Percentiles rank a stretch among this genome's conserved stretches.
Evolutionary conservation across 2,113 vertebrate species (phyloP).

Genomic region (Tetraodon nigroviridis): DNA sequence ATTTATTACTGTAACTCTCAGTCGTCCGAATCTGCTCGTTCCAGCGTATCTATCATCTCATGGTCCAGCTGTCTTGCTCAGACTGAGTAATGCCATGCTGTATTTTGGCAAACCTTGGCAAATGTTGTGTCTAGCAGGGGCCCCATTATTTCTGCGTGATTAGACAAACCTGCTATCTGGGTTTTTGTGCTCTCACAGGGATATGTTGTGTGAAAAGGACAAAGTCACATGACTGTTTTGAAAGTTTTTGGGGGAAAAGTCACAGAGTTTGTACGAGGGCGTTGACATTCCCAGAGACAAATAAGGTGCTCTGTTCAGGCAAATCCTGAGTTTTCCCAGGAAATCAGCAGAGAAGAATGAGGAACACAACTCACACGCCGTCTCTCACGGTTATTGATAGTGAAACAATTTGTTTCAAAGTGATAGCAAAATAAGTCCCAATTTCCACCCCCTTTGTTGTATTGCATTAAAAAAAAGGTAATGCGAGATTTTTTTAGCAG

Average conservation of each 20-base stretch:
- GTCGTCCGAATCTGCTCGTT: slow-evolving; percentile 29
- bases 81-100: slow-evolving; percentile 28
- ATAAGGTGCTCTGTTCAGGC: slow-evolving; percentile 2
- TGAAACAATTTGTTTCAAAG: background rate
- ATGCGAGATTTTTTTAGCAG: no score
- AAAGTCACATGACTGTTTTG: slow-evolving; percentile 37
- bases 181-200: slow-evolving; percentile 40
- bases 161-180: slow-evolving; percentile 26
- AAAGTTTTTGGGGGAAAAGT: slow-evolving; percentile 27
- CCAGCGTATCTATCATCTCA: slow-evolving; percentile 28
- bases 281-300: slow-evolving; percentile 51
- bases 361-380: no score
- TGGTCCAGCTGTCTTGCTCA: slow-evolving; percentile 3
- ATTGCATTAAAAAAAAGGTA: background rate
- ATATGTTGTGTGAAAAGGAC: slow-evolving; percentile 55
- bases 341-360: background rate
- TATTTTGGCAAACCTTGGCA: slow-evolving; percentile 58
- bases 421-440: no score
- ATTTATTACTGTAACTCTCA: slow-evolving; percentile 6
- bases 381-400: background rate
- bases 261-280: slow-evolving; percentile 14
- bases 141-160: slow-evolving; percentile 36
- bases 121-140: slow-evolving; percentile 54
- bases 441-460: no score
- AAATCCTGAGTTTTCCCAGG: background rate